A percentile compares a stretch with the other conserved stretches of the same genome.
Conservation (phyloP, 2,797 vertebrate genomes). For the Eurystomus glaucurus region DNA sequence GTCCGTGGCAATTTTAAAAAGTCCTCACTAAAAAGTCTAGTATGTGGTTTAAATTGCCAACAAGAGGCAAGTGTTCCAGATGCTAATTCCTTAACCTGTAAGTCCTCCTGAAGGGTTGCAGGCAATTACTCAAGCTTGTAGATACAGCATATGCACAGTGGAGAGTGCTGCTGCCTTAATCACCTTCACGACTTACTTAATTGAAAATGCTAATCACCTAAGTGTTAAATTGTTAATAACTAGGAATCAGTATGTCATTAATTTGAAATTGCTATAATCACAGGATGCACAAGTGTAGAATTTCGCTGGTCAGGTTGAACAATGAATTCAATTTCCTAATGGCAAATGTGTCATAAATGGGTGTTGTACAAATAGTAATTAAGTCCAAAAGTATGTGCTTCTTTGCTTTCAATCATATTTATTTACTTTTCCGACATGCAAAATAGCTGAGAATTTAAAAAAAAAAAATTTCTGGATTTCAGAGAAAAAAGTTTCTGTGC, state of each 20-base stretch:
- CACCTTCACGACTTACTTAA: conserved; percentile 18
- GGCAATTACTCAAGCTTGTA: neutral
- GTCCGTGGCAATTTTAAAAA: neutral
- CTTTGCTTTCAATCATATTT: conserved; percentile 17
- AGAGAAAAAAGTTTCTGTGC: neutral
- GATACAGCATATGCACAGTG: neutral
- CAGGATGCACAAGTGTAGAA: conserved; percentile 27
- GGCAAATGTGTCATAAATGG: conserved; percentile 39
- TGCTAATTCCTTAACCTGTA: neutral
- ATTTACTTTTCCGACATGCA: neutral
- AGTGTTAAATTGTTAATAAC: conserved; percentile 74
- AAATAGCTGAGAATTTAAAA: neutral
- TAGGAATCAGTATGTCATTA: conserved; percentile 65
- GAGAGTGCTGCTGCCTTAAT: conserved; percentile 32
- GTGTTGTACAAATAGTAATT: conserved; percentile 54
- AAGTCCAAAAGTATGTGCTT: conserved; percentile 31
- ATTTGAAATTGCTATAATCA: conserved; percentile 70
- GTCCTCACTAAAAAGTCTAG: neutral
- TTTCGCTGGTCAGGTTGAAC: conserved; percentile 54
- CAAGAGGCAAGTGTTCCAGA: neutral
- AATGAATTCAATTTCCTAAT: conserved; percentile 73
- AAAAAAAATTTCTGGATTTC: neutral
- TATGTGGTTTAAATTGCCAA: neutral
- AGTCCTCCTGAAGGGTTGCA: neutral
- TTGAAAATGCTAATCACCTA: conserved; percentile 68